phyloP scores from a whole-genome alignment of 2,888 invertebrate species.

The Nemotelus nigrinus region DNA sequence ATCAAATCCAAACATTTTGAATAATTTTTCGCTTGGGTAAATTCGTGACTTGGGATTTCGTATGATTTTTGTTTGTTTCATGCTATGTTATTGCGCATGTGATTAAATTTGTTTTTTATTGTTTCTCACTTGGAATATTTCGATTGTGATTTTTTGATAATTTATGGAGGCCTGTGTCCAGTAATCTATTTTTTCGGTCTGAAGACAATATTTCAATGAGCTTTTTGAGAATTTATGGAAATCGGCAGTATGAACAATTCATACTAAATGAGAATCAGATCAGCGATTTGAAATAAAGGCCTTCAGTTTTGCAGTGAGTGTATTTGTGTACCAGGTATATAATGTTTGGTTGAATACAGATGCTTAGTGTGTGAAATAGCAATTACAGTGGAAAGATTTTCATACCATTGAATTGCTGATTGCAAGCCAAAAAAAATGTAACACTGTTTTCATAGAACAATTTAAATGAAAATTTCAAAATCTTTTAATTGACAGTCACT shows the following conservation, averaged over 20 bases:
- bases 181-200: background rate
- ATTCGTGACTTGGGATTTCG: slow-evolving; percentile 18
- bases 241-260: background rate
- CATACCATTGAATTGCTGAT: too few relatives aligned
- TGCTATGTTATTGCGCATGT: background rate
- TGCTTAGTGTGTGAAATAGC: too few relatives aligned
- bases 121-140: slow-evolving; percentile 15
- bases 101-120: background rate
- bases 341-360: too few relatives aligned
- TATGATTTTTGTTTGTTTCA: slow-evolving; percentile 7
- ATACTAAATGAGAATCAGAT: background rate
- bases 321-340: too few relatives aligned
- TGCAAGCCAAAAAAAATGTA: too few relatives aligned
- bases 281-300: too few relatives aligned
- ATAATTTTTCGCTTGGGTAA: slow-evolving; percentile 22
- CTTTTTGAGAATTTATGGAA: slow-evolving; percentile 3
- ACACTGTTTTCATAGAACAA: too few relatives aligned
- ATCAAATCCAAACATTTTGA: slow-evolving; percentile 36
- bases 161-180: slow-evolving; percentile 35
- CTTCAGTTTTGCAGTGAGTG: too few relatives aligned
- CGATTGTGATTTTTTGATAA: slow-evolving; percentile 32
- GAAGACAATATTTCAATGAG: background rate
- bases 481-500: too few relatives aligned
- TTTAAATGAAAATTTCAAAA: too few relatives aligned
- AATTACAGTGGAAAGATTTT: too few relatives aligned